phyloP scores from a whole-genome alignment of 2,888 invertebrate genomes.

The Calliphora vomitoria region DNA sequence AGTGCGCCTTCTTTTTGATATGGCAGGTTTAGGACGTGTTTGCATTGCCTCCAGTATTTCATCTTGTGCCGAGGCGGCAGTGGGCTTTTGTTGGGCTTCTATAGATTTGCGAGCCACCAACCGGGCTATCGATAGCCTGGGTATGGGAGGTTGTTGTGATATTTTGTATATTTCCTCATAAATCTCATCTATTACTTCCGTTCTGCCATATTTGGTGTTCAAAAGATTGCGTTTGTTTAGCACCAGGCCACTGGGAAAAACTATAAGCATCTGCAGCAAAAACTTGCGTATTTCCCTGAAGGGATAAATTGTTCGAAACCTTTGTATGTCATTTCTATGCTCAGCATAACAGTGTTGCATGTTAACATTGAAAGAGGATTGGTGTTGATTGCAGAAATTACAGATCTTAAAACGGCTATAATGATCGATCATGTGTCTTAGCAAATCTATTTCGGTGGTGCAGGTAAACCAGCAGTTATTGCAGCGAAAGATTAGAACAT shows the following conservation, averaged over 20 bases:
- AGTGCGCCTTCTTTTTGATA: slow-evolving; percentile 59
- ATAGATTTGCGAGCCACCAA: slow-evolving; percentile 77
- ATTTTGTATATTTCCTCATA: slow-evolving; percentile 78
- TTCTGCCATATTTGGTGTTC: slow-evolving; percentile 75
- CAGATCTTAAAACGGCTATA: slow-evolving; percentile 78
- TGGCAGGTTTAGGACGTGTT: slow-evolving; percentile 24
- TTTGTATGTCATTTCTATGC: slow-evolving; percentile 76
- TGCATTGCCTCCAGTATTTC: slow-evolving; percentile 21
- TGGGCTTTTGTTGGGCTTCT: slow-evolving; percentile 73
- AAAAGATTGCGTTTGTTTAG: slow-evolving; percentile 79
- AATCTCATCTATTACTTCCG: slow-evolving; percentile 73
- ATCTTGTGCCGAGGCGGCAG: slow-evolving; percentile 14
- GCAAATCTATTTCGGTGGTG: slow-evolving; percentile 79
- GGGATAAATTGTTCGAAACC: slow-evolving; percentile 76
- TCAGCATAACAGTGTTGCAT: slow-evolving; percentile 80
- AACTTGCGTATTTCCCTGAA: slow-evolving; percentile 75
- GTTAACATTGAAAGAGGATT: slow-evolving; percentile 78
- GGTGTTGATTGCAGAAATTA: slow-evolving; percentile 75
- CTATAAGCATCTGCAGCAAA: slow-evolving; percentile 77
- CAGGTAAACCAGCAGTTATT: slow-evolving; percentile 84
- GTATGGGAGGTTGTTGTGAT: slow-evolving; percentile 79
- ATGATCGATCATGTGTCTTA: slow-evolving; percentile 84
- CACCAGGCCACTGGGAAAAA: slow-evolving; percentile 81
- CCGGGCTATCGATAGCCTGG: slow-evolving; percentile 78
- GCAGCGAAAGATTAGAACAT: slow-evolving; percentile 85